phyloP scores from a whole-genome alignment of 2,888 invertebrate species.

The Pseudococcus longispinus region DNA sequence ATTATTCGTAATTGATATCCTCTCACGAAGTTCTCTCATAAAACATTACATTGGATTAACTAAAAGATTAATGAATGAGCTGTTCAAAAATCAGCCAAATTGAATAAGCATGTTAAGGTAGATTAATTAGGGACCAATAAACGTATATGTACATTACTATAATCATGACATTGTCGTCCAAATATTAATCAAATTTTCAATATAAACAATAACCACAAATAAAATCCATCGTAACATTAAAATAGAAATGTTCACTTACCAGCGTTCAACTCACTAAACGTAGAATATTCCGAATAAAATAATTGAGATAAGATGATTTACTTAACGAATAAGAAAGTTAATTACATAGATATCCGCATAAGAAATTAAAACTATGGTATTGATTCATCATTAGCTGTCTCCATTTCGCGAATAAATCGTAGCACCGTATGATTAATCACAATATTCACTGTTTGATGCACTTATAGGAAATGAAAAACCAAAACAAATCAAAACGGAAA shows the following conservation, averaged over 20 bases:
- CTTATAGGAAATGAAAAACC: constrained; percentile 35
- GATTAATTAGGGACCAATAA: not conserved
- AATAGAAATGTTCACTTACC: constrained; percentile 10
- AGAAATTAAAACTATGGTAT: constrained; percentile 23
- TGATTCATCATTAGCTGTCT: constrained; percentile 12
- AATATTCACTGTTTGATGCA: not conserved
- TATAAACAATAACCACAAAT: not conserved
- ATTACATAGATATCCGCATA: constrained; percentile 24
- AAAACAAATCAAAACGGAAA: constrained; percentile 42
- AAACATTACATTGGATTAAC: not conserved
- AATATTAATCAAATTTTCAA: not conserved
- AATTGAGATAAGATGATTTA: not conserved
- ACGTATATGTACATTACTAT: not conserved
- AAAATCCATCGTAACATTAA: too few relatives aligned
- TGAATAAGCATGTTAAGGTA: not conserved
- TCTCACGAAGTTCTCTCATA: not conserved
- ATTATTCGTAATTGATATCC: not conserved
- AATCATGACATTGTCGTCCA: not conserved
- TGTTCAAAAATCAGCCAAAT: not conserved
- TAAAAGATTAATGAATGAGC: not conserved
- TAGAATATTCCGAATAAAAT: not conserved
- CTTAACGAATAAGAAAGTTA: constrained; percentile 40
- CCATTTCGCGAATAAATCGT: constrained; percentile 21
- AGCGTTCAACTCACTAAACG: constrained; percentile 28
- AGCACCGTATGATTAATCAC: not conserved